Conservation (phyloP, 2,888 invertebrate species). For the Drosophila melanosoma region DNA sequence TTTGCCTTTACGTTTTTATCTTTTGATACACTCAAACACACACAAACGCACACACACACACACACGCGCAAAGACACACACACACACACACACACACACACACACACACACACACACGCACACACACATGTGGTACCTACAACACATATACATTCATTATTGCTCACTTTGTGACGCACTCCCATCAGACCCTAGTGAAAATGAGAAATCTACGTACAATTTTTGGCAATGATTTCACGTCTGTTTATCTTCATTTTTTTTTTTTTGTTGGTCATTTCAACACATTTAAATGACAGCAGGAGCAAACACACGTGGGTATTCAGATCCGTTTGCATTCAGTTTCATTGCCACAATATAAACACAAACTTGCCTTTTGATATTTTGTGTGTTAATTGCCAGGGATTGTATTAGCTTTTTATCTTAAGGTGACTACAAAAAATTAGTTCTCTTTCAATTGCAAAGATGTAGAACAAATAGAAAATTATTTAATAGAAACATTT, state of each 20-base stretch:
- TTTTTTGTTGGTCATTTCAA: constrained; percentile 72
- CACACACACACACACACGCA: constrained; percentile 62
- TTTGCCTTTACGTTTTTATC: constrained; percentile 78
- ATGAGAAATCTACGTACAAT: constrained; percentile 56
- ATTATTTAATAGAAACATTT: not conserved
- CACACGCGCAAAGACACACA: no score
- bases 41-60: constrained; percentile 29
- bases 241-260: constrained; percentile 73
- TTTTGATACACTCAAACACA: constrained; percentile 73
- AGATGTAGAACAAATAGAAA: not conserved
- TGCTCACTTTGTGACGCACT: constrained; percentile 71
- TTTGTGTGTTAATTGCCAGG: constrained; percentile 44
- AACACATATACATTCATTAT: constrained; percentile 46
- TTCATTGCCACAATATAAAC: constrained; percentile 16
- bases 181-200: constrained; percentile 37
- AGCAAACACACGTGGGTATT: constrained; percentile 10
- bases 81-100: constrained; percentile 71
- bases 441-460: no score
- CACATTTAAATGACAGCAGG: constrained; percentile 66
- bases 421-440: not conserved
- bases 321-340: constrained; percentile 24
- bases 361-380: constrained; percentile 39
- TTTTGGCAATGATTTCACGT: constrained; percentile 53
- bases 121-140: constrained; percentile 49
- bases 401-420: not conserved